Evolutionary conservation across 2,113 vertebrate species (phyloP), one percentile per base, ranked within the genome.

Genomic region (Dipodomys stephensi): DNA sequence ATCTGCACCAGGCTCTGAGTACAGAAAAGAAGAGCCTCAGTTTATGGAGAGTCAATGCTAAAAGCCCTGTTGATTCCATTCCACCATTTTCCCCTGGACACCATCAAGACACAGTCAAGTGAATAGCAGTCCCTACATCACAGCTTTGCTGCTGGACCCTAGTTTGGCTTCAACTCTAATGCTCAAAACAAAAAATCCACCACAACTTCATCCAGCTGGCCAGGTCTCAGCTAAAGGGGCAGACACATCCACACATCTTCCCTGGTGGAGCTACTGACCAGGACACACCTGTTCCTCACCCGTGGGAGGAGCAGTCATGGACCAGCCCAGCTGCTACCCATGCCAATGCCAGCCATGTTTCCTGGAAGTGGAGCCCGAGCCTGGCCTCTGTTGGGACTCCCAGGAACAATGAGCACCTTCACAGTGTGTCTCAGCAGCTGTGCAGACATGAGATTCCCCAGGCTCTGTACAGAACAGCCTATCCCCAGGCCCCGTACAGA

Each of bases 321-420:
- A 16, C 32, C 2, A 5, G 15, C 28, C 77, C 53, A 11, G 62
- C n/a, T 32, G 91, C 16, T 44, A 5, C 11, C 16, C 74, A 19
- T 0, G 12, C 30, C n/a, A n/a, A 35, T 22, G 12, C 8, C 1
- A 25, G 9, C 6, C 27, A 0, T 19, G 35, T 20, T 49, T n/a
- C 44, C 23, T 32, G 69, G 64, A 88, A 77, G 12, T 1, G 2
- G 32, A 68, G 67, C 16, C 39, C 32, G 4, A 35, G 12, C 6
- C 6, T 28, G 44, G 15, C 35, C 23, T 49, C 11, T 2, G 8
- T 4, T 22, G 30, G 10, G 32, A 32, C 25, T 57, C 39, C 2
- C 44, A 0, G 5, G 39, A 30, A 69, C 78, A 82, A 35, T 19
- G 74, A 7, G 6, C 35, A 4, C 46, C 32, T 82, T 84, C 96